Evolutionary conservation across 2,113 vertebrate species (phyloP).

Genomic region (Rana temporaria): DNA sequence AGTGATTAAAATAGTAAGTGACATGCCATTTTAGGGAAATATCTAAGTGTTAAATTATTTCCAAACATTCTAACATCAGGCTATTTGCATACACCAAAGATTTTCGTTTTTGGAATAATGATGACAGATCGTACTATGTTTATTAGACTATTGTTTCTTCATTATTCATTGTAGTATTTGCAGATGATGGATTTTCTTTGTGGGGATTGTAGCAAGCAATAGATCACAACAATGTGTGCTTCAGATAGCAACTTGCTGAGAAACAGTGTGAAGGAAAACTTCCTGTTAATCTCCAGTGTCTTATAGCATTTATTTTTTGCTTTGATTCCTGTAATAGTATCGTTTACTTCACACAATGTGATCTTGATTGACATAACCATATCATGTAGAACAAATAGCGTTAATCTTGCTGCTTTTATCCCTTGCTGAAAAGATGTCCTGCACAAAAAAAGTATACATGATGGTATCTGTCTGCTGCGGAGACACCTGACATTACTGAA

Average conservation of each 20-base stretch:
- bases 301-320: slow-evolving; percentile 35
- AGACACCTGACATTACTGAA: neutral
- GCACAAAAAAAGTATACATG: slow-evolving; percentile 2
- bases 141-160: neutral
- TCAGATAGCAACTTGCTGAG: slow-evolving; percentile 6
- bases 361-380: slow-evolving; percentile 42
- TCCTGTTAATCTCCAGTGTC: slow-evolving; percentile 39
- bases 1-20: no score
- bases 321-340: slow-evolving; percentile 12
- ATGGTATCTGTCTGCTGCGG: neutral
- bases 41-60: neutral
- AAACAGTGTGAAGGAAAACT: neutral
- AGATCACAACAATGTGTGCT: slow-evolving; percentile 23
- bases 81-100: neutral
- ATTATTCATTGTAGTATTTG: slow-evolving; percentile 5
- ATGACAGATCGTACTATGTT: slow-evolving; percentile 20
- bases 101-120: neutral
- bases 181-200: slow-evolving; percentile 7
- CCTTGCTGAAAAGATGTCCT: slow-evolving; percentile 13
- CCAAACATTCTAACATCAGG: neutral
- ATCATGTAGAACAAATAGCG: slow-evolving; percentile 4
- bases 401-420: slow-evolving; percentile 24
- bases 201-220: slow-evolving; percentile 7
- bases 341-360: slow-evolving; percentile 34
- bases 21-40: neutral